A percentile compares a stretch with the other conserved stretches of the same genome.
These are phyloP conservation scores for Allobates femoralis DNA, from an alignment of 2,797 vertebrate species.

Conservation along the genomic window DNA sequence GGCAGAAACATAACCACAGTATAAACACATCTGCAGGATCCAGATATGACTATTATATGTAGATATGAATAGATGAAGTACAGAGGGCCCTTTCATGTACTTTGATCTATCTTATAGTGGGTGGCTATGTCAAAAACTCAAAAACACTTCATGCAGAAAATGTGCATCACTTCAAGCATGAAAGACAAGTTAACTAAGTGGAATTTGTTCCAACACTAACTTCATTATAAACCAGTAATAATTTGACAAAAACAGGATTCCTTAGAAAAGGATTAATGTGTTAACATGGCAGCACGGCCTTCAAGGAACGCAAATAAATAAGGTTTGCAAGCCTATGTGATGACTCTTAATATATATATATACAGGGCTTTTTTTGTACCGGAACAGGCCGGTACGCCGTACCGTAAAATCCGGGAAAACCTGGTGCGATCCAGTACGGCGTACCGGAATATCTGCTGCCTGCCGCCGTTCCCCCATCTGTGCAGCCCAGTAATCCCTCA, in stretches of 20 bases:
- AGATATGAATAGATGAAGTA: constrained; percentile 21
- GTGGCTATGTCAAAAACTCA: constrained; percentile 16
- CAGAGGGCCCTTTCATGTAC: constrained; percentile 15
- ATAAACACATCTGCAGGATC: not conserved
- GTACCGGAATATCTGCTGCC: too few species aligned
- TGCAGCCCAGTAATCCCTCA: too few species aligned
- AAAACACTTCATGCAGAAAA: constrained; percentile 20
- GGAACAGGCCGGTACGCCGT: too few species aligned
- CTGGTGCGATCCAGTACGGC: too few species aligned
- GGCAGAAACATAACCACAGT: not conserved
- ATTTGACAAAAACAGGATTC: not conserved
- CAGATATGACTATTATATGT: constrained; percentile 24
- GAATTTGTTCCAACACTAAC: constrained; percentile 22
- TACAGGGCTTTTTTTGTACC: too few species aligned
- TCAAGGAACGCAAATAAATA: not conserved
- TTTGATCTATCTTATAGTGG: constrained; percentile 27
- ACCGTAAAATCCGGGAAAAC: too few species aligned
- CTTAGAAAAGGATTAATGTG: not conserved
- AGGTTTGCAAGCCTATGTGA: not conserved
- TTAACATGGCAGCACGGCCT: not conserved
- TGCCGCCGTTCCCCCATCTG: too few species aligned
- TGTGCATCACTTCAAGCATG: constrained; percentile 14
- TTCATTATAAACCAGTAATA: constrained; percentile 21
- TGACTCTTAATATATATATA: not conserved
- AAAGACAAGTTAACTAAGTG: constrained; percentile 31